Evolutionary conservation across 2,797 vertebrate genomes (phyloP).

Genomic region (Crenuchus spilurus): DNA sequence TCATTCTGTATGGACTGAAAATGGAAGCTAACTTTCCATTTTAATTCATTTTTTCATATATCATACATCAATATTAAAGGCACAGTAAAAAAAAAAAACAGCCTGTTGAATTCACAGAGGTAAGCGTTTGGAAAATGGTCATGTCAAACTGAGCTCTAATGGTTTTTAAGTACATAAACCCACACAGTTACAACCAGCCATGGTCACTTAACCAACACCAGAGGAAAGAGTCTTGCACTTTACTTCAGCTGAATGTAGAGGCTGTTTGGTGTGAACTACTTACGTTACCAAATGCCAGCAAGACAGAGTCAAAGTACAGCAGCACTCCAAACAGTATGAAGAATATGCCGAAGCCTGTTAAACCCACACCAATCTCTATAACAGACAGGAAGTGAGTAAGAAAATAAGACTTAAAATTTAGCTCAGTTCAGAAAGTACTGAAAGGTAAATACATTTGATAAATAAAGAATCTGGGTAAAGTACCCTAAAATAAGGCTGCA

Average conservation of each 20-base stretch:
- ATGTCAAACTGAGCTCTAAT: too few relatives aligned
- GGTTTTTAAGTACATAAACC: too few relatives aligned
- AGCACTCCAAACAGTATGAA: constrained; percentile 88
- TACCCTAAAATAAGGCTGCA: neutral
- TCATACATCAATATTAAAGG: too few relatives aligned
- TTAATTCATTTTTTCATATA: too few relatives aligned
- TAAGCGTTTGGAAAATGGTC: too few relatives aligned
- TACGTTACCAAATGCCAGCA: constrained; percentile 92
- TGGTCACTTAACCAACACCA: too few relatives aligned
- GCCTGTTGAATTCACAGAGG: too few relatives aligned
- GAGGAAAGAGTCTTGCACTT: too few relatives aligned
- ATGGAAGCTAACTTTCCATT: too few relatives aligned
- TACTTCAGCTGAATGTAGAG: neutral
- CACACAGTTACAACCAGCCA: too few relatives aligned
- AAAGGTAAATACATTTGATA: neutral
- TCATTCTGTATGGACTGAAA: too few relatives aligned
- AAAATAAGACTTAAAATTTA: neutral
- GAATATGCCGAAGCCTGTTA: constrained; percentile 85
- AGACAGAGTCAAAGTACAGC: constrained; percentile 90
- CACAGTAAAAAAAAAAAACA: too few relatives aligned
- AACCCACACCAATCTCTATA: constrained; percentile 84
- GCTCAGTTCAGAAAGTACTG: neutral
- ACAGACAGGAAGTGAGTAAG: neutral
- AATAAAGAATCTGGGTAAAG: neutral
- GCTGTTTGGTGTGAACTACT: constrained; percentile 64